Evolutionary conservation across 2,113 vertebrate species (phyloP).

Genomic region (Pterocles gutturalis): DNA sequence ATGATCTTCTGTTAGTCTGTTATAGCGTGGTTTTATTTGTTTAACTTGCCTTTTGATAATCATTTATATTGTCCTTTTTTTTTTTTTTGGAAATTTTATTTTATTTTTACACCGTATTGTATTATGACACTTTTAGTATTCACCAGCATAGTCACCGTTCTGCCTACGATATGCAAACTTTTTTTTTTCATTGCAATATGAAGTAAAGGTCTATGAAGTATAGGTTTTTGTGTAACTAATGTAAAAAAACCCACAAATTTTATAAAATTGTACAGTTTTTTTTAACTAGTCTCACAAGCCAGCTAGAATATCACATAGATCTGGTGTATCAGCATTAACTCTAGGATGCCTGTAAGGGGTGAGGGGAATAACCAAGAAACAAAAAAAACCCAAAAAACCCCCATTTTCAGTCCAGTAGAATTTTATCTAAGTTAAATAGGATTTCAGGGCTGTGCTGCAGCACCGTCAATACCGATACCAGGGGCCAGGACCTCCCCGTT

Average conservation of each 20-base stretch:
- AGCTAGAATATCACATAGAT: constrained; percentile 71
- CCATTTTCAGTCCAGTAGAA: constrained; percentile 8
- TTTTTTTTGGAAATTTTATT: constrained; percentile 45
- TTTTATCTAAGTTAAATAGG: constrained; percentile 69
- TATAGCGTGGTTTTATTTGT: constrained; percentile 62
- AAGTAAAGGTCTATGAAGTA: constrained; percentile 98
- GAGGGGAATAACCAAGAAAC: constrained; percentile 39
- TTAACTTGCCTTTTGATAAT: constrained; percentile 71
- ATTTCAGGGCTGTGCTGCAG: constrained; percentile 60
- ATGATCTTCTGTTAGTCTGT: constrained; percentile 59
- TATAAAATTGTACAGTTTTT: constrained; percentile 99
- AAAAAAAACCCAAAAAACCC: background rate
- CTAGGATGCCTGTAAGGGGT: constrained; percentile 58
- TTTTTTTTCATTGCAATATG: constrained; percentile 83
- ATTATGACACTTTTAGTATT: constrained; percentile 91
- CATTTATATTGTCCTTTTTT: constrained; percentile 71
- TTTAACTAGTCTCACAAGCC: constrained; percentile 76
- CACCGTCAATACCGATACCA: constrained; percentile 7
- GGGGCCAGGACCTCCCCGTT: background rate
- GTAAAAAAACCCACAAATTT: constrained; percentile 93
- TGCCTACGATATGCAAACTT: constrained; percentile 87
- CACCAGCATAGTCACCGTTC: constrained; percentile 93
- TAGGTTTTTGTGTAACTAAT: constrained; percentile 98
- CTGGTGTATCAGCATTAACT: constrained; percentile 71
- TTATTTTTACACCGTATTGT: constrained; percentile 79